Percentiles rank a stretch among this genome's conserved stretches.
phyloP scores from a whole-genome alignment of 2,888 invertebrate genomes.

The Drosophila infuscata region DNA sequence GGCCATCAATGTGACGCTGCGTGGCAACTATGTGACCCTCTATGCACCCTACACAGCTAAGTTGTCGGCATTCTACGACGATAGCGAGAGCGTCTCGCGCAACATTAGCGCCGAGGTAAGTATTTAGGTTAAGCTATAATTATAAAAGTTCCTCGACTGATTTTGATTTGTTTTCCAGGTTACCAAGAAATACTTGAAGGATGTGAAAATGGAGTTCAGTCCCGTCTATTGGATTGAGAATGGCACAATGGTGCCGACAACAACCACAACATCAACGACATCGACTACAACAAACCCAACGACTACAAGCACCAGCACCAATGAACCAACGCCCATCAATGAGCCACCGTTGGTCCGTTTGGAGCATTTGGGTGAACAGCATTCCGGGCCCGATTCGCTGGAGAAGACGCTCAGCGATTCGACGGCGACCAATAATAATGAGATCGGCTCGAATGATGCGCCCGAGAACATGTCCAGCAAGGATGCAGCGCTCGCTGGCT shows the following conservation, averaged over 20 bases:
- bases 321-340: constrained; percentile 85
- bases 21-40: constrained; percentile 90
- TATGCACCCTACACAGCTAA: constrained; percentile 91
- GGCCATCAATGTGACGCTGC: constrained; percentile 92
- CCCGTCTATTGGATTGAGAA: constrained; percentile 91
- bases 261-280: background rate
- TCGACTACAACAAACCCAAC: constrained; percentile 86
- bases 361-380: constrained; percentile 75
- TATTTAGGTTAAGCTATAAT: background rate
- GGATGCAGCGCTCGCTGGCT: constrained; percentile 72
- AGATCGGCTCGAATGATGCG: constrained; percentile 74
- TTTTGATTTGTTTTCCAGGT: constrained; percentile 66
- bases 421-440: constrained; percentile 63
- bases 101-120: constrained; percentile 83
- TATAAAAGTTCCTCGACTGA: background rate
- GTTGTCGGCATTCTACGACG: constrained; percentile 87
- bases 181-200: constrained; percentile 88
- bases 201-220: constrained; percentile 90
- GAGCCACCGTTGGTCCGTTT: constrained; percentile 85
- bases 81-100: constrained; percentile 82
- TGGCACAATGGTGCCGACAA: constrained; percentile 91
- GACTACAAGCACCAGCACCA: constrained; percentile 86
- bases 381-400: constrained; percentile 79
- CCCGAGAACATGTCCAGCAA: constrained; percentile 83
- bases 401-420: constrained; percentile 79